phyloP scores from a whole-genome alignment of 2,113 vertebrate species.

The Cyprinodon brontotheroides region DNA sequence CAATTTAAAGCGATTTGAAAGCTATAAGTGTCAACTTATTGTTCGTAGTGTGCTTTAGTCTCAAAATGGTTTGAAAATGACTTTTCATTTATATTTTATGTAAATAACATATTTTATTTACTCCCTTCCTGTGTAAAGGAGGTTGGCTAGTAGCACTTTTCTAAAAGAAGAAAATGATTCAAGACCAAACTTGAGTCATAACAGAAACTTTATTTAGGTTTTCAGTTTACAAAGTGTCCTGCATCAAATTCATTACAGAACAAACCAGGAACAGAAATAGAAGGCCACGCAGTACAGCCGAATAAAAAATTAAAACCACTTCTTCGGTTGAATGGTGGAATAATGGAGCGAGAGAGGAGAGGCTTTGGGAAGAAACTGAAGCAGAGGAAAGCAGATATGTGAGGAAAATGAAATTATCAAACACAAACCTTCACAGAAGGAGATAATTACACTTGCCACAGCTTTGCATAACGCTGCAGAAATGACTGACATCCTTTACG shows the following conservation, averaged over 20 bases:
- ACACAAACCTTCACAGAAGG: slow-evolving; percentile 82
- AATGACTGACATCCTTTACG: slow-evolving; percentile 40
- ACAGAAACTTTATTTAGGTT: slow-evolving; percentile 74
- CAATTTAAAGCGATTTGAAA: too few species aligned
- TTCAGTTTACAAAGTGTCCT: slow-evolving; percentile 71
- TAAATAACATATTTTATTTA: not conserved
- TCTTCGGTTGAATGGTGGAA: slow-evolving; percentile 24
- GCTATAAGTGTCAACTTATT: too few species aligned
- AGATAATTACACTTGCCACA: slow-evolving; percentile 50
- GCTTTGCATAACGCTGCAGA: slow-evolving; percentile 45
- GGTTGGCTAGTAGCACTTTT: not conserved
- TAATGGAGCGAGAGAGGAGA: slow-evolving; percentile 15
- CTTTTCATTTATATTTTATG: not conserved
- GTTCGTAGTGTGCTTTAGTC: not conserved
- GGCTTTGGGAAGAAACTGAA: slow-evolving; percentile 8
- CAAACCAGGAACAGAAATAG: slow-evolving; percentile 63
- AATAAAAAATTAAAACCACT: slow-evolving; percentile 41
- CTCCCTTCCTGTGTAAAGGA: not conserved
- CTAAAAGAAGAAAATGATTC: not conserved
- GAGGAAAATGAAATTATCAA: slow-evolving; percentile 47
- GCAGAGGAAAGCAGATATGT: not conserved
- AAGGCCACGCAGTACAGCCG: slow-evolving; percentile 68
- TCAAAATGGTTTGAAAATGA: not conserved
- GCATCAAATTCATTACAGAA: slow-evolving; percentile 57
- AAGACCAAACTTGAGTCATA: slow-evolving; percentile 22